These are phyloP conservation scores for Coleophora flavipennella DNA, from an alignment of 2,888 invertebrate genomes.

Conservation along the genomic window DNA sequence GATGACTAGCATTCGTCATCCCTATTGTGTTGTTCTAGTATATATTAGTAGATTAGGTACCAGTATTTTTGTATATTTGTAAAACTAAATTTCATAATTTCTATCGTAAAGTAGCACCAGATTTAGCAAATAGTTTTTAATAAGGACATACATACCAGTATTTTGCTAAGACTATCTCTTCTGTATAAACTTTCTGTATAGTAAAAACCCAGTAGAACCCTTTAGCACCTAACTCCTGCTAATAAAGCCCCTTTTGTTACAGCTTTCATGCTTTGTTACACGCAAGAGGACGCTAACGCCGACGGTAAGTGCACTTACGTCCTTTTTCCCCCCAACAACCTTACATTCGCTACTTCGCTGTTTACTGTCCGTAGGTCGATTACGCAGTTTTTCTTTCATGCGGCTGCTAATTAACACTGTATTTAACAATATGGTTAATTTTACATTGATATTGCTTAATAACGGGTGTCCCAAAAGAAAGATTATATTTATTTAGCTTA, in stretches of 20 bases:
- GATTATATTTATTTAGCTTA: no score
- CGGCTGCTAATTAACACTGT: conserved; percentile 58
- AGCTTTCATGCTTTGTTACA: conserved; percentile 96
- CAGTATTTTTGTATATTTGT: no score
- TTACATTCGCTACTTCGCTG: conserved; percentile 51
- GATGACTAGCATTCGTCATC: no score
- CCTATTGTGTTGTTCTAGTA: no score
- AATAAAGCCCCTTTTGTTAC: conserved; percentile 73
- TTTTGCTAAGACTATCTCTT: no score
- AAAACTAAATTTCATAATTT: no score
- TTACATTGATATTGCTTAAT: conserved; percentile 49
- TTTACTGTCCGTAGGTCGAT: conserved; percentile 51
- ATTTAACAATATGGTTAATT: conserved; percentile 34
- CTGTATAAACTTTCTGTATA: neutral
- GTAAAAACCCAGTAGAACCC: neutral
- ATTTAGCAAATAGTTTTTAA: no score
- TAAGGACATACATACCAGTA: no score
- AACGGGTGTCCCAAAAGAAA: no score
- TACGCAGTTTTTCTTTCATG: conserved; percentile 29
- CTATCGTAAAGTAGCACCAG: no score
- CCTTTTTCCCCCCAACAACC: conserved; percentile 12
- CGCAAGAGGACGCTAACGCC: conserved; percentile 91
- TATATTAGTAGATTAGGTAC: no score
- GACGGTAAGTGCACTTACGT: conserved; percentile 80
- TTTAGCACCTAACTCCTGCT: conserved; percentile 18